Evolutionary conservation across 1,140 invertebrate genomes (phyloP).

Genomic region (Rhopalosiphum maidis): DNA sequence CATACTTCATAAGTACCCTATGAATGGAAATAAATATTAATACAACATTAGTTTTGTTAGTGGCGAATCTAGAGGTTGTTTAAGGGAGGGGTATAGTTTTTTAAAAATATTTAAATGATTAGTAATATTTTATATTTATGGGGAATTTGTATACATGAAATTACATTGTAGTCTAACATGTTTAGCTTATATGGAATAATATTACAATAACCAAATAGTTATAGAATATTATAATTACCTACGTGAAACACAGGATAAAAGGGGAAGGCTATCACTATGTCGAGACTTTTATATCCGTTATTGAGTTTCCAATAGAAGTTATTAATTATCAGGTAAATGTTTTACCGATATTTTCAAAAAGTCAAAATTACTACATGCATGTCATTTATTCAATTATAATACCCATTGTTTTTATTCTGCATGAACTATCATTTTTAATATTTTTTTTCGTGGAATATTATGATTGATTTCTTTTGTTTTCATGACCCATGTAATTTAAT

Average conservation of each 20-base stretch:
- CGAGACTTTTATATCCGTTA: background rate
- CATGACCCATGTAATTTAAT: background rate
- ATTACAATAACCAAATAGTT: background rate
- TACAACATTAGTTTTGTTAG: background rate
- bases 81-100: background rate
- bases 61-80: background rate
- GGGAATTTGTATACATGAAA: background rate
- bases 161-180: background rate
- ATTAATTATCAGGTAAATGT: background rate
- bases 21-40: background rate
- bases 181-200: background rate
- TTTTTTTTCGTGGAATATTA: background rate
- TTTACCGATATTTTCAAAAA: background rate
- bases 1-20: too few species aligned
- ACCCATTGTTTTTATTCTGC: background rate
- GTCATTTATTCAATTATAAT: background rate
- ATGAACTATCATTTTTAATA: background rate
- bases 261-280: too few species aligned
- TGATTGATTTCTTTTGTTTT: background rate
- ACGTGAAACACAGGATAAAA: too few species aligned
- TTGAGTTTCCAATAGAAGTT: background rate
- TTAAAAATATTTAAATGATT: background rate
- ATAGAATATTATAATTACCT: background rate
- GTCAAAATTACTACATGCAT: background rate
- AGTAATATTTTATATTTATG: background rate